Evolutionary conservation across 2,113 vertebrate genomes (phyloP).

Genomic region (Heliornis fulica): DNA sequence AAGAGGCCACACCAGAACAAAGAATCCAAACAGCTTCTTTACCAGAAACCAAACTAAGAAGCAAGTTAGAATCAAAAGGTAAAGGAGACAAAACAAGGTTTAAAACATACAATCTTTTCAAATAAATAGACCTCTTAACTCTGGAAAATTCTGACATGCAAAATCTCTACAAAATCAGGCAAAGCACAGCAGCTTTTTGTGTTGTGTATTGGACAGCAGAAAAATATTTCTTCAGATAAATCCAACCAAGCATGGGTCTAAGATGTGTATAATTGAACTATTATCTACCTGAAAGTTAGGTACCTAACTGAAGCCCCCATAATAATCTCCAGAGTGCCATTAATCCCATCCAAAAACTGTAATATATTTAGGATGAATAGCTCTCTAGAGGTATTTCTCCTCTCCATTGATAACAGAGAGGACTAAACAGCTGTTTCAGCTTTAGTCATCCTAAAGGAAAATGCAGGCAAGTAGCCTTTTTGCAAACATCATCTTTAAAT

Average conservation of each 20-base stretch:
- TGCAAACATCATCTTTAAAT: neutral
- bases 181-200: neutral
- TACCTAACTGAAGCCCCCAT: conserved; percentile 6
- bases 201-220: neutral
- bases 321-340: conserved; percentile 25
- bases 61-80: neutral
- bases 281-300: neutral
- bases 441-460: neutral
- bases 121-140: neutral
- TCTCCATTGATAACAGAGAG: neutral
- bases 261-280: neutral
- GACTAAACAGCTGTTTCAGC: neutral
- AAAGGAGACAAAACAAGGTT: neutral
- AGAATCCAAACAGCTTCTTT: neutral
- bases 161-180: neutral
- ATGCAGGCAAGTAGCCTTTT: neutral
- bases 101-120: neutral
- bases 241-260: neutral
- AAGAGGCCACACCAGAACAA: neutral
- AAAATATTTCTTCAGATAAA: neutral
- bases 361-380: conserved; percentile 41
- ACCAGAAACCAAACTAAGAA: neutral
- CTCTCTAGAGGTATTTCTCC: conserved; percentile 5
- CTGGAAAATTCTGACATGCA: neutral
- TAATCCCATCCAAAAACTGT: conserved; percentile 33